Conservation (phyloP, 2,797 vertebrate genomes). For the Staurois parvus region DNA sequence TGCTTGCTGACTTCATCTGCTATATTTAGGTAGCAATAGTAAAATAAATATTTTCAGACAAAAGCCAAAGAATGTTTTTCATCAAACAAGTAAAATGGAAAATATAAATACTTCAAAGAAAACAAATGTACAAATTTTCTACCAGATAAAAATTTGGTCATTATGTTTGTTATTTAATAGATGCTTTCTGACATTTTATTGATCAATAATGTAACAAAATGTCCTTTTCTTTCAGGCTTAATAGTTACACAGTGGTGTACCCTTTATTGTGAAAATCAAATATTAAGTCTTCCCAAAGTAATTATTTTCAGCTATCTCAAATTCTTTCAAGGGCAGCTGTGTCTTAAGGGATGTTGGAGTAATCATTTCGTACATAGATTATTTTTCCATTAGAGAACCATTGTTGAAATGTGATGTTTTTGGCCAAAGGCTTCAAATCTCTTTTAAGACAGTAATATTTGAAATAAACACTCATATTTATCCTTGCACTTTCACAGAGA, state of each 20-base stretch:
- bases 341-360: conserved; percentile 29
- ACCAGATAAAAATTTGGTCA: too few relatives aligned
- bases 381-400: conserved; percentile 31
- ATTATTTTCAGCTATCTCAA: conserved; percentile 33
- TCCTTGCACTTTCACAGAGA: not conserved
- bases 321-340: conserved; percentile 32
- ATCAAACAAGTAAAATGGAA: too few relatives aligned
- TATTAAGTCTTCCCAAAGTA: conserved; percentile 16
- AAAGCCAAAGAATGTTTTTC: too few relatives aligned
- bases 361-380: conserved; percentile 37
- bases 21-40: too few relatives aligned
- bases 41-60: too few relatives aligned
- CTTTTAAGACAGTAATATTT: conserved; percentile 10
- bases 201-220: conserved; percentile 1
- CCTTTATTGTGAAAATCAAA: conserved; percentile 8
- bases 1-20: too few relatives aligned
- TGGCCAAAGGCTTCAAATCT: conserved; percentile 17
- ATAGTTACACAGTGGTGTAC: not conserved
- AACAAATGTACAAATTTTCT: too few relatives aligned
- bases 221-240: conserved; percentile 4
- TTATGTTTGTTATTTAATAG: not conserved
- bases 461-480: not conserved
- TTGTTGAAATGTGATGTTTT: conserved; percentile 27
- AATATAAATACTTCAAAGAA: too few relatives aligned
- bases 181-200: not conserved